These are phyloP conservation scores for Parnassius apollo DNA, from an alignment of 2,888 invertebrate genomes.

Conservation along the genomic window DNA sequence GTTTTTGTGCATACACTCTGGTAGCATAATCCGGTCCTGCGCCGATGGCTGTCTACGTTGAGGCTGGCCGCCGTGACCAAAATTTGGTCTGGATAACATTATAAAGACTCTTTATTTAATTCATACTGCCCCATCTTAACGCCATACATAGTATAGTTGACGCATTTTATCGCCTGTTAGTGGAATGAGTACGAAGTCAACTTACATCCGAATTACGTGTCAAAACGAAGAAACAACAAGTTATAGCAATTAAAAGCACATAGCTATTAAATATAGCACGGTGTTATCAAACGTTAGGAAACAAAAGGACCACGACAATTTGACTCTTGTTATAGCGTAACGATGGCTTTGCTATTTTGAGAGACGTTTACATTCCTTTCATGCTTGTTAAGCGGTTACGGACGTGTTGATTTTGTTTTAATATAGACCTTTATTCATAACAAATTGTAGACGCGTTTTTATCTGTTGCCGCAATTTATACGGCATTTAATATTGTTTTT, in stretches of 20 bases:
- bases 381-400: constrained; percentile 20
- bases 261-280: constrained; percentile 5
- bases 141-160: too few relatives aligned
- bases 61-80: too few relatives aligned
- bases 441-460: constrained; percentile 3
- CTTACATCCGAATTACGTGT: too few relatives aligned
- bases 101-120: too few relatives aligned
- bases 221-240: too few relatives aligned
- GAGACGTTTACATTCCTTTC: constrained; percentile 13
- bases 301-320: constrained; percentile 21
- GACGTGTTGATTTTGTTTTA: constrained; percentile 19
- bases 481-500: neutral
- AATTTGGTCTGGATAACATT: too few relatives aligned
- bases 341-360: constrained; percentile 14
- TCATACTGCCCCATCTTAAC: too few relatives aligned
- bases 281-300: constrained; percentile 13
- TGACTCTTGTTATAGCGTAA: constrained; percentile 1
- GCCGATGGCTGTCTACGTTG: too few relatives aligned
- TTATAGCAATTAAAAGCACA: neutral
- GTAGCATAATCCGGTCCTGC: too few relatives aligned
- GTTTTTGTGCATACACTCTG: too few relatives aligned
- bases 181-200: too few relatives aligned
- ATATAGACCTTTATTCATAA: constrained; percentile 19
- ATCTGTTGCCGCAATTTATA: neutral
- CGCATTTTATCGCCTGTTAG: too few relatives aligned